These are phyloP conservation scores for Capitulum mitella DNA, from an alignment of 2,888 invertebrate genomes.

Conservation along the genomic window DNA sequence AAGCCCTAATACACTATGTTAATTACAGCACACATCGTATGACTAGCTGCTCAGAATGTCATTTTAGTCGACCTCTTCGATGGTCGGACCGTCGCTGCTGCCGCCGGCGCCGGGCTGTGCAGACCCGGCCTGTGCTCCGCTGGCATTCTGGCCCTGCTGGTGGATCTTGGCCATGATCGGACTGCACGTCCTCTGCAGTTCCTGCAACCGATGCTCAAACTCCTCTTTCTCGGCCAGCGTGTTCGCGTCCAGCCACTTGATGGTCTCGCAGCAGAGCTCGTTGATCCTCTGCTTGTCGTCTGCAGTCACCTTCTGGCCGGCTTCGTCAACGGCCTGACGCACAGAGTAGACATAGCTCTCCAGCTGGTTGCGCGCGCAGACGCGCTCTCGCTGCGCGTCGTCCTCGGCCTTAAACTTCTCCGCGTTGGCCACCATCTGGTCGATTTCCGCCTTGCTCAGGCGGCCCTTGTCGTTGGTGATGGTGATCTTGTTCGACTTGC, in stretches of 20 bases:
- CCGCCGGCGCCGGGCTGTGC: too few species aligned
- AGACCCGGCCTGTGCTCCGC: neutral
- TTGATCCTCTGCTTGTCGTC: slow-evolving; percentile 60
- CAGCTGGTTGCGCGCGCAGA: slow-evolving; percentile 62
- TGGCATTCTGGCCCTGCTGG: slow-evolving; percentile 58
- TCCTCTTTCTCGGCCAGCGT: slow-evolving; percentile 69
- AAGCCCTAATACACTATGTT: too few species aligned
- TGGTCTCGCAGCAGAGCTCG: slow-evolving; percentile 51
- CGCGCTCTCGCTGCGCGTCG: slow-evolving; percentile 58
- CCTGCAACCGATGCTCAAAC: slow-evolving; percentile 66
- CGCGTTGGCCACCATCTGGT: slow-evolving; percentile 53
- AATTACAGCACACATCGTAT: too few species aligned
- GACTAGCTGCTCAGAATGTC: too few species aligned
- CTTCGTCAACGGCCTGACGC: slow-evolving; percentile 58
- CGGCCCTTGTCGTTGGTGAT: slow-evolving; percentile 53
- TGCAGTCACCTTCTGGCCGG: slow-evolving; percentile 56
- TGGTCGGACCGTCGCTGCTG: slow-evolving; percentile 48
- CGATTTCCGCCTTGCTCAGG: slow-evolving; percentile 57
- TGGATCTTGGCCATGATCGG: slow-evolving; percentile 77
- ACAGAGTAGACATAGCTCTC: slow-evolving; percentile 63
- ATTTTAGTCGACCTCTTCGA: slow-evolving; percentile 55
- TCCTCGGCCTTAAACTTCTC: slow-evolving; percentile 64
- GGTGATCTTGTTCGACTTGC: slow-evolving; percentile 77
- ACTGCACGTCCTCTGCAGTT: slow-evolving; percentile 63
- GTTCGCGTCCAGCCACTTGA: slow-evolving; percentile 74